phyloP scores from a whole-genome alignment of 1,140 invertebrate genomes.

The Dendrolimus punctatus region DNA sequence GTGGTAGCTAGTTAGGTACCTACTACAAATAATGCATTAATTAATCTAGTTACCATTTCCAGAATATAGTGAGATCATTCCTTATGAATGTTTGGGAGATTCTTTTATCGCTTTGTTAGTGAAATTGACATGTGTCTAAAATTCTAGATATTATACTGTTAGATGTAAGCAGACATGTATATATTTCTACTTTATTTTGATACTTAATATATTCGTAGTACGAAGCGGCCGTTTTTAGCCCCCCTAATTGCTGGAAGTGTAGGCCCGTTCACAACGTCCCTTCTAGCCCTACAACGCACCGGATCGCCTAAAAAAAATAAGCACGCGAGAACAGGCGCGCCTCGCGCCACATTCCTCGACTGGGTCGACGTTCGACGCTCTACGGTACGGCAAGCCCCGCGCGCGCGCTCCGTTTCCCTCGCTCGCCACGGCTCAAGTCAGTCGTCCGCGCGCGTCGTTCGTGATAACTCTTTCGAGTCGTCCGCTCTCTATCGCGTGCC shows the following conservation, averaged over 20 bases:
- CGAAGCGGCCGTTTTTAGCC: no score
- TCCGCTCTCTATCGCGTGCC: conserved; percentile 39
- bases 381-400: conserved; percentile 40
- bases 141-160: no score
- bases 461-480: conserved; percentile 33
- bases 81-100: no score
- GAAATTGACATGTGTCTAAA: no score
- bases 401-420: conserved; percentile 31
- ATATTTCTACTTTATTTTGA: no score
- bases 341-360: conserved; percentile 60
- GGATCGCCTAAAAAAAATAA: conserved; percentile 46
- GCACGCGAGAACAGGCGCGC: conserved; percentile 48
- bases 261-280: conserved; percentile 18
- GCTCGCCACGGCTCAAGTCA: conserved; percentile 19
- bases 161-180: no score
- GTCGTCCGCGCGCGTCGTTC: conserved; percentile 59
- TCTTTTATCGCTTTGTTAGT: no score
- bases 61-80: no score
- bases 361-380: conserved; percentile 37
- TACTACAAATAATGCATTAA: no score
- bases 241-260: neutral
- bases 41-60: no score
- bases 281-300: conserved; percentile 27
- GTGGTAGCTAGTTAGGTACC: no score
- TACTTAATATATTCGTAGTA: no score